Base-by-base conservation (phyloP, 2,113 vertebrate genomes). In the Perca schrenkii region DNA sequence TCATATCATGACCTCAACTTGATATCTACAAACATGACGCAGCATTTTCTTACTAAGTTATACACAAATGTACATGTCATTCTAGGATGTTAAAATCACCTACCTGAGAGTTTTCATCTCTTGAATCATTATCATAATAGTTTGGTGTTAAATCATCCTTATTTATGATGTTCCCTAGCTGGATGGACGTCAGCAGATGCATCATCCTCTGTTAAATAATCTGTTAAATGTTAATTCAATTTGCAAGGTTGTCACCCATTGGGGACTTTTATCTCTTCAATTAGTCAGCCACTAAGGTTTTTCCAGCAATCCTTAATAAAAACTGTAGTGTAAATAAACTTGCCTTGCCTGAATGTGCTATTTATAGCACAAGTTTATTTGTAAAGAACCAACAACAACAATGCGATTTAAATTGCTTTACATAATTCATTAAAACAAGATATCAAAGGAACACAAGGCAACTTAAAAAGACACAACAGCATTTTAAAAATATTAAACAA, bases 151-250 rank as follows among this genome's bases (percentile, higher is more conserved):
- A 58, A 71, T 70, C 40, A 11, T 12, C 40, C 25, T 15, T 40
- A 76, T 73, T 53, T 68, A n/a, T 49, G 22, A 6, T 4, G 50
- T 63, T 47, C 36, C 43, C 57, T 43, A 16, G 58, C 56, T 73
- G n/a, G 6, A 4, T 16, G 21, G 15, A n/a, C 11, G 13, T 16
- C 4, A 56, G 13, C 28, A 40, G 50, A 34, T 67, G 19, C 52
- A 21, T 40, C 16, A 60, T 65, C 36, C 54, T 22, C 17, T 57
- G 36, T 49, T 65, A 63, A 68, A 63, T 58, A 81, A 22, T 52
- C 70, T 4, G 6, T 54, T 63, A 69, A 54, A 72, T 73, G 22
- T 63, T 34, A 25, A 69, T 78, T 74, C 22, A 34, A 52, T 78
- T 46, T 58, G 40, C 7, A 25, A 57, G 11, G 46, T 69, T 63